Evolutionary conservation across 2,113 vertebrate species (phyloP).

Genomic region (Mugil cephalus): DNA sequence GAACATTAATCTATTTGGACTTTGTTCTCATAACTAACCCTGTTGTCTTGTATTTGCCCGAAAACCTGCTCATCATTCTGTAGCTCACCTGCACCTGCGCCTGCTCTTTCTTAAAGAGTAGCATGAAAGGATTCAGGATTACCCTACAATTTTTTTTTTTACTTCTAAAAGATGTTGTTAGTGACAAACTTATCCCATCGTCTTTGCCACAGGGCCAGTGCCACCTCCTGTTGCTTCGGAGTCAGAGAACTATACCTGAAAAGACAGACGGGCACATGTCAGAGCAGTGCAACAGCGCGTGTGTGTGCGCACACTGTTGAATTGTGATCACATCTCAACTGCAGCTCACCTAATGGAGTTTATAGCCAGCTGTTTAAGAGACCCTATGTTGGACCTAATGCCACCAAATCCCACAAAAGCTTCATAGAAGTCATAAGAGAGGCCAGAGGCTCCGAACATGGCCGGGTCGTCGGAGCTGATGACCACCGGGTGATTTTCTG

Average conservation of each 20-base stretch:
- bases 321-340: fast-evolving
- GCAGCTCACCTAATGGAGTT: constrained; percentile 90
- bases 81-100: neutral
- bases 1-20: neutral
- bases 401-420: constrained; percentile 92
- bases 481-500: constrained; percentile 88
- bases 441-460: constrained; percentile 87
- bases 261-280: constrained; percentile 10
- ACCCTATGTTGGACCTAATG: constrained; percentile 83
- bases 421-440: constrained; percentile 94
- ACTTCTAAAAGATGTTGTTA: constrained; percentile 60
- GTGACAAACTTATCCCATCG: constrained; percentile 90
- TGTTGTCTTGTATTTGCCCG: neutral
- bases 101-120: neutral
- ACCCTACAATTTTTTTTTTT: neutral
- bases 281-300: neutral
- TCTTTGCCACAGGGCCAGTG: constrained; percentile 82
- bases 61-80: neutral
- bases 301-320: fast-evolving
- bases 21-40: neutral
- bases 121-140: neutral
- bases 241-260: constrained; percentile 89
- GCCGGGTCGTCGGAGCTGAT: constrained; percentile 91
- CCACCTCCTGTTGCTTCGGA: constrained; percentile 73
- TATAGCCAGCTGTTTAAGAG: constrained; percentile 89